Evolutionary conservation across 2,888 invertebrate genomes (phyloP), one percentile per base, ranked within the genome.

Genomic region (Cephalotes varians): DNA sequence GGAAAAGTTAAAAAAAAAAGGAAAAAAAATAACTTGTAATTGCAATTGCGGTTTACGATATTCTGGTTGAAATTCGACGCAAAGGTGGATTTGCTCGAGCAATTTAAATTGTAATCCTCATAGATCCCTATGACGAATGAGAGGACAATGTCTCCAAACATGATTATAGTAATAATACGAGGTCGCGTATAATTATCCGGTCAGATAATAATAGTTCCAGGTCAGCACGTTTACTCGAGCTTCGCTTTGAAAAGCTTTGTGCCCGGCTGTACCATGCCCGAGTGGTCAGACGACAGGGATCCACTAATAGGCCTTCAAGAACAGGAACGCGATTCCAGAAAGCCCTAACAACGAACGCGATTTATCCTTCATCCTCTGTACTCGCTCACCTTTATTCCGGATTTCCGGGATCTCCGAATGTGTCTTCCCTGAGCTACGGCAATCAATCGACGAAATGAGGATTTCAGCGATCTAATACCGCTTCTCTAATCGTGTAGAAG

Each of bases 231-330:
- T 88, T 84, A 84, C 80, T 81, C 62, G 56, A 71, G 67, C 67
- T 71, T 67, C 54, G 60, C 64, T 54, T 62, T 71, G 60, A 81
- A 49, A 72, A 71, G 84, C 65, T 82, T 86, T 89, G 81, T 81
- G 73, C 44, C 58, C 60, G 56, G 51, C 80, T 65, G 80, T 58
- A 37, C 73, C 49, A 73, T 72, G 80, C 62, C 58, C 79, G 64
- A 60, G 25, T 54, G 83, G 71, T 74, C 82, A 67, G 85, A 81
- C 83, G 83, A 71, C 83, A 72, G 77, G 82, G 85, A 82, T 77
- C 77, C 84, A 84, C 76, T 87, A 86, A 89, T 87, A 86, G 86
- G 76, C 86, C 82, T 89, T 89, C 87, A 80, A 62, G 85, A 85
- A 47, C 83, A 83, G 74, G 62, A 80, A 82, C 76, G 49, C 69